A percentile compares a stretch with the other conserved stretches of the same genome.
These are phyloP conservation scores for Apodemia mormo DNA, from an alignment of 2,888 invertebrate genomes.

Conservation along the genomic window DNA sequence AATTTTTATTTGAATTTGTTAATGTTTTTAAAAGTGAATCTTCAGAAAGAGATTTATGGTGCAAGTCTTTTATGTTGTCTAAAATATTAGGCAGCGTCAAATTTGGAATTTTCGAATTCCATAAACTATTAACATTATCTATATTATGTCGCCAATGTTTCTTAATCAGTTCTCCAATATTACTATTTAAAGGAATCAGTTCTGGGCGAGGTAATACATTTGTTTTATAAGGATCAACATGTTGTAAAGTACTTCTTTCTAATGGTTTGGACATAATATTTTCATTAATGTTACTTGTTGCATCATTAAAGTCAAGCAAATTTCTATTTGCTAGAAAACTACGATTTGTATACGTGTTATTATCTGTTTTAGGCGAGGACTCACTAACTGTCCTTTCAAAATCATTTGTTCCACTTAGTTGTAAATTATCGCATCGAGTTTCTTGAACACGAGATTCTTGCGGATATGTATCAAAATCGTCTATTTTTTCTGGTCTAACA, in stretches of 20 bases:
- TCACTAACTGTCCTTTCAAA: constrained; percentile 9
- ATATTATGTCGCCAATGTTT: not conserved
- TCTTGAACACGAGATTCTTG: constrained; percentile 58
- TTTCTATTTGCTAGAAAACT: constrained; percentile 33
- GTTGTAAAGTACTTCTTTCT: constrained; percentile 27
- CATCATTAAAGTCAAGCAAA: constrained; percentile 51
- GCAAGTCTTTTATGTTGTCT: constrained; percentile 15
- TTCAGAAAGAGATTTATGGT: constrained; percentile 15
- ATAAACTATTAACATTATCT: not conserved
- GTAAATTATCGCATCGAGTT: constrained; percentile 49
- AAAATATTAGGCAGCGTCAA: constrained; percentile 15
- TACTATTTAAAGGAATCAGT: constrained; percentile 19
- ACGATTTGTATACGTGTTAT: constrained; percentile 37
- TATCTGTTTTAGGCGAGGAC: constrained; percentile 22
- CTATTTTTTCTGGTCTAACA: constrained; percentile 47
- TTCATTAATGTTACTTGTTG: constrained; percentile 55
- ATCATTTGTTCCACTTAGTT: constrained; percentile 39
- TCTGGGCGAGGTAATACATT: constrained; percentile 29
- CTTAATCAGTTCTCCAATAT: not conserved
- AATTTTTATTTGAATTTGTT: not conserved
- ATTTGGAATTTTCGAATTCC: constrained; percentile 1
- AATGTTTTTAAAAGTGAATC: constrained; percentile 12
- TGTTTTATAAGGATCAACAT: constrained; percentile 28
- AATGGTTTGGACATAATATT: constrained; percentile 35
- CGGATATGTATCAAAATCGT: constrained; percentile 44